A percentile compares a stretch with the other conserved stretches of the same genome.
Evolutionary conservation across 2,888 invertebrate genomes (phyloP).

Genomic region (Scelioninae gen. 2): DNA sequence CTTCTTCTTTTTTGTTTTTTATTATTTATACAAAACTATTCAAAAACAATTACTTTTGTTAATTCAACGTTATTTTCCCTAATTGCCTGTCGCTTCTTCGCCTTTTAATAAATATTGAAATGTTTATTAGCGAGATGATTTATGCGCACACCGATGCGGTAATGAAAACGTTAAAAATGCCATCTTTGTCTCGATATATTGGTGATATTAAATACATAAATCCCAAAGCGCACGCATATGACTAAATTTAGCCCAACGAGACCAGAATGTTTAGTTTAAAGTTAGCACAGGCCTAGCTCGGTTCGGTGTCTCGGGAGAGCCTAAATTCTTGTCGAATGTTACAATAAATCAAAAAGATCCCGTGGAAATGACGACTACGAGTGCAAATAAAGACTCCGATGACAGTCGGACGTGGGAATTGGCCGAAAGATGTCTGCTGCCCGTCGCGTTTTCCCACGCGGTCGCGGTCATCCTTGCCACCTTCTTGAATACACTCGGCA

Average conservation of each 20-base stretch:
- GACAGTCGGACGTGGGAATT: slow-evolving; percentile 78
- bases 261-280: slow-evolving; percentile 73
- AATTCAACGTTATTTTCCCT: too few relatives aligned
- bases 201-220: slow-evolving; percentile 67
- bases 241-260: slow-evolving; percentile 72
- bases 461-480: slow-evolving; percentile 85
- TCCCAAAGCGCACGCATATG: slow-evolving; percentile 68
- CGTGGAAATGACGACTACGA: slow-evolving; percentile 67
- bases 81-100: too few relatives aligned
- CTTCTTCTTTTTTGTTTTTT: too few relatives aligned
- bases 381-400: slow-evolving; percentile 70
- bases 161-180: too few relatives aligned
- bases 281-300: slow-evolving; percentile 73
- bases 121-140: too few relatives aligned
- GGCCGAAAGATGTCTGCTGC: slow-evolving; percentile 84
- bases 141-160: too few relatives aligned
- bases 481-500: slow-evolving; percentile 82
- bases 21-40: too few relatives aligned
- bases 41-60: too few relatives aligned
- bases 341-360: slow-evolving; percentile 53
- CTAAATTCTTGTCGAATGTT: slow-evolving; percentile 63
- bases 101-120: too few relatives aligned
- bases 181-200: too few relatives aligned
- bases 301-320: slow-evolving; percentile 64
- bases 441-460: slow-evolving; percentile 88